Evolutionary conservation across 2,113 vertebrate genomes (phyloP), one percentile per base, ranked within the genome.

Genomic region (Macrotis lagotis): DNA sequence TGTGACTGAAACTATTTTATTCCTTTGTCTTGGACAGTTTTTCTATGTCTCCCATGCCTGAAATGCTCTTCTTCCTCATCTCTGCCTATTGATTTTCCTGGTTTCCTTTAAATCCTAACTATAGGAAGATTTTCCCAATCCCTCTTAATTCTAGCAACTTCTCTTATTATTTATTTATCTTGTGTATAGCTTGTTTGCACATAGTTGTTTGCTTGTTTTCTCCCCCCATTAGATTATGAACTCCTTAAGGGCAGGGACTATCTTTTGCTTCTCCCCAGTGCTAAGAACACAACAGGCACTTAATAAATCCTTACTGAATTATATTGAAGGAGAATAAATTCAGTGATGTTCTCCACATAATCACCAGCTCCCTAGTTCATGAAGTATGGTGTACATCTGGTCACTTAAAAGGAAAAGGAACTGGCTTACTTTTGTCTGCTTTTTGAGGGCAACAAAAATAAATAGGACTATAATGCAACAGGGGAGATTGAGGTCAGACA

Each of bases 301-400:
- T 74, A n/a, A 74, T 74, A 74, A 74, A 5, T 74, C 37, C 12
- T 74, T 16, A 91, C 8, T 74, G 59, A 96, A 88, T 90, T 59
- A 83, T 50, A 88, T 90, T 28, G 37, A 88, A 25, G 83, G 83
- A 90, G 83, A 48, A 94, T 6, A 16, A 49, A 48, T 90, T 90
- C 44, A 49, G 5, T 8, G 49, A 88, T n/a, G 66, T 91, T 96
- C 52, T 96, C n/a, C 94, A 90, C n/a, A 74, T 96, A 91, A 92
- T 31, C 92, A 94, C 31, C 51, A 90, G 8, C 92, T 22, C 94
- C 59, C 50, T 50, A 93, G 50, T 93, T 88, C 16, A 48, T 25
- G 89, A 94, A 96, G 89, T 88, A 83, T 92, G 88, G 53, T 91
- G 6, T 2, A 22, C 44, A 90, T 6, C 48, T 50, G 74, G 12